Conservation (phyloP, 2,888 invertebrate genomes). For the Byasa hedistus region DNA sequence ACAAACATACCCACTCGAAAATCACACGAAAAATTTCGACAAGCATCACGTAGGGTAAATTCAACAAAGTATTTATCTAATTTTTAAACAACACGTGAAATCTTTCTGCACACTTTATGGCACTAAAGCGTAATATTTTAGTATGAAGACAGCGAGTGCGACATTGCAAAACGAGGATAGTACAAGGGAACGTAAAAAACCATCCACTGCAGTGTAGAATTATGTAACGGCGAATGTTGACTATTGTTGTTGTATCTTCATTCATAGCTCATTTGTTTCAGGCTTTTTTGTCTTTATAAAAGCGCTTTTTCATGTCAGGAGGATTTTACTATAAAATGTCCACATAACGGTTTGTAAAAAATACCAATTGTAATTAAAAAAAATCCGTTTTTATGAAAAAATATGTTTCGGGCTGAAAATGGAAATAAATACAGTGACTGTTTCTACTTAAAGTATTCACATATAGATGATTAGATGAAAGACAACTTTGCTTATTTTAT, state of each 20-base stretch:
- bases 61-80: slow-evolving; percentile 15
- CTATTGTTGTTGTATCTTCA: slow-evolving; percentile 30
- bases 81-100: slow-evolving; percentile 8
- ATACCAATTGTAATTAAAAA: not conserved
- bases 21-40: slow-evolving; percentile 26
- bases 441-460: no score
- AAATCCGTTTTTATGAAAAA: not conserved
- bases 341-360: slow-evolving; percentile 10
- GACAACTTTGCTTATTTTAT: no score
- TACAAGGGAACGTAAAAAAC: slow-evolving; percentile 26
- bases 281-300: slow-evolving; percentile 25
- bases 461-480: no score
- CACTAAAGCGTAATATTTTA: slow-evolving; percentile 31
- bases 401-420: not conserved
- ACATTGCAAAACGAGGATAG: slow-evolving; percentile 28
- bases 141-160: slow-evolving; percentile 30
- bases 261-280: slow-evolving; percentile 29
- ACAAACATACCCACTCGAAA: slow-evolving; percentile 22
- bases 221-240: slow-evolving; percentile 29
- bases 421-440: not conserved
- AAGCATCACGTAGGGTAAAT: slow-evolving; percentile 11
- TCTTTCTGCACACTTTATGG: slow-evolving; percentile 23
- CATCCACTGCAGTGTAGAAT: slow-evolving; percentile 26
- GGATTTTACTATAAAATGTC: slow-evolving; percentile 21
- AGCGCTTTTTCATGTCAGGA: slow-evolving; percentile 19